Evolutionary conservation across 2,797 vertebrate genomes (phyloP).

Genomic region (Sparidentex hasta): DNA sequence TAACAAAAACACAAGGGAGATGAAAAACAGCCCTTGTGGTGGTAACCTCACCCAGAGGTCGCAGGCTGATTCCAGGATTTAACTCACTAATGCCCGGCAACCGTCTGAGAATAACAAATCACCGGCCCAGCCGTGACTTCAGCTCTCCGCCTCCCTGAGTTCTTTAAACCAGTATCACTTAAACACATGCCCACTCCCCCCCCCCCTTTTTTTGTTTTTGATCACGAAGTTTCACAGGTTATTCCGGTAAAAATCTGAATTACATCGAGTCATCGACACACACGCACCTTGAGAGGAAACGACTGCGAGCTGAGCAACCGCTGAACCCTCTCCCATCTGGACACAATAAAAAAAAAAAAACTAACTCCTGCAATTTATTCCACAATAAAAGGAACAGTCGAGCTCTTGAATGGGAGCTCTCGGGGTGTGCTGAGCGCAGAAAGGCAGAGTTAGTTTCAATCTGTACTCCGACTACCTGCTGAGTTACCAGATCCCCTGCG

Average conservation of each 20-base stretch:
- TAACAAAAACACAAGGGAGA: constrained; percentile 74
- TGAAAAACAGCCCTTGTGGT: constrained; percentile 72
- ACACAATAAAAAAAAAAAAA: constrained; percentile 62
- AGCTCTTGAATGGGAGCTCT: constrained; percentile 70
- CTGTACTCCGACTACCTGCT: constrained; percentile 82
- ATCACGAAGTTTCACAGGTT: constrained; percentile 29
- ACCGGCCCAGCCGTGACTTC: constrained; percentile 22
- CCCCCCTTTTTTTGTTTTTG: not conserved
- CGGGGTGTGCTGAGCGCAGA: constrained; percentile 62
- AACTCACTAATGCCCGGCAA: constrained; percentile 54
- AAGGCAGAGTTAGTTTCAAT: constrained; percentile 81
- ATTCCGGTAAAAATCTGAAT: constrained; percentile 51
- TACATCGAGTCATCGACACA: constrained; percentile 47
- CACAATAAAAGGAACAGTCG: constrained; percentile 75
- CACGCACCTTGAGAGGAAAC: constrained; percentile 56
- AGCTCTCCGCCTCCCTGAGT: constrained; percentile 17
- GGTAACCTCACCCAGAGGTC: constrained; percentile 73
- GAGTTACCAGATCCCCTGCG: constrained; percentile 82
- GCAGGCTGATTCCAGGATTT: constrained; percentile 63
- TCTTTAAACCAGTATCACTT: constrained; percentile 38
- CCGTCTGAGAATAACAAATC: constrained; percentile 72
- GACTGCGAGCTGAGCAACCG: constrained; percentile 47
- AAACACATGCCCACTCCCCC: constrained; percentile 1
- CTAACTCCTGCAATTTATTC: constrained; percentile 63
- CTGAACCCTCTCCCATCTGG: constrained; percentile 67